Evolutionary conservation across 2,888 invertebrate species (phyloP).

Genomic region (Chrysotoxum bicinctum): DNA sequence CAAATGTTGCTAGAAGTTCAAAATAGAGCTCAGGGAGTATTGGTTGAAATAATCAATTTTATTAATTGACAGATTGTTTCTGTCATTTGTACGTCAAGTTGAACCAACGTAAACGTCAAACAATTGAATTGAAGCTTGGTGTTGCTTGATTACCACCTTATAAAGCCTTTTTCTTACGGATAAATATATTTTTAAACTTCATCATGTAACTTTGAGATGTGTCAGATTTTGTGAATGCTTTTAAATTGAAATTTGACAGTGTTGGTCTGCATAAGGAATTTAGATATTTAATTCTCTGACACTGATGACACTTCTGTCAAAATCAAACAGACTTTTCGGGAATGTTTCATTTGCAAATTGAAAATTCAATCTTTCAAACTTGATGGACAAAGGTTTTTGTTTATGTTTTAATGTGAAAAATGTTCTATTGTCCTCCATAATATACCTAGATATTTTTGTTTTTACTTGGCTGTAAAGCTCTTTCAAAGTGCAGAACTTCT

Average conservation of each 20-base stretch:
- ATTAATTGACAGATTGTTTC: conserved; percentile 1
- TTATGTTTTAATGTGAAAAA: background rate
- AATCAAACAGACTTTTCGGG: background rate
- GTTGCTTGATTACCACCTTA: background rate
- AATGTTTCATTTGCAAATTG: background rate
- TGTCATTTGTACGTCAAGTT: background rate
- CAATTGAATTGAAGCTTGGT: background rate
- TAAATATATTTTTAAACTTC: background rate
- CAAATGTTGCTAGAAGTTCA: background rate
- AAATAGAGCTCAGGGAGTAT: background rate
- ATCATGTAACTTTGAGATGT: background rate
- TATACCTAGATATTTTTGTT: background rate
- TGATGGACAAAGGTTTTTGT: background rate
- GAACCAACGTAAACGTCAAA: background rate
- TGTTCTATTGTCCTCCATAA: background rate
- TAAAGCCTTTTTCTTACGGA: background rate
- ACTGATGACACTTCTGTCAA: background rate
- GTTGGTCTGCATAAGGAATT: background rate
- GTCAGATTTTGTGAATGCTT: background rate
- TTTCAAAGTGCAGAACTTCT: conserved; percentile 17
- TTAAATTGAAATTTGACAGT: background rate
- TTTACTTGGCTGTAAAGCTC: background rate
- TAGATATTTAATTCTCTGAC: background rate
- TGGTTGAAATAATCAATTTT: background rate
- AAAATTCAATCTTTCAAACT: background rate